Conservation (phyloP, 2,888 invertebrate genomes). For the Cosmopolites sordidus region DNA sequence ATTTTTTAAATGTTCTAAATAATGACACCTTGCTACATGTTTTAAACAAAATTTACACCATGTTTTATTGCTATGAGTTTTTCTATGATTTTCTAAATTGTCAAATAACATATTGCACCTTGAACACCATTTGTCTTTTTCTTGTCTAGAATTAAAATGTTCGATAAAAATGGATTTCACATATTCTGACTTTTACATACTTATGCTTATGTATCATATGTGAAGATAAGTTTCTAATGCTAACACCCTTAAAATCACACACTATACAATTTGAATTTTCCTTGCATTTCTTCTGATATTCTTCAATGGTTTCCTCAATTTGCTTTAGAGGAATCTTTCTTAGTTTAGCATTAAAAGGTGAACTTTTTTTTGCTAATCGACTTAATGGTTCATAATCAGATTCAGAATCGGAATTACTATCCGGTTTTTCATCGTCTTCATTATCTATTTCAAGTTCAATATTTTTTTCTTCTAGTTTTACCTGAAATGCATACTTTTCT, state of each 20-base stretch:
- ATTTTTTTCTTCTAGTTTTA: constrained; percentile 9
- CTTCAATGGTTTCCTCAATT: constrained; percentile 22
- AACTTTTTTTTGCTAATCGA: constrained; percentile 8
- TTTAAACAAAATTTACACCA: constrained; percentile 29
- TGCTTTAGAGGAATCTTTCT: constrained; percentile 12
- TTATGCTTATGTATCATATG: constrained; percentile 29
- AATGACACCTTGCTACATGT: constrained; percentile 20
- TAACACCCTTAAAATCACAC: constrained; percentile 28
- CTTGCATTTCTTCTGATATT: constrained; percentile 19
- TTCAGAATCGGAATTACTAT: constrained; percentile 6
- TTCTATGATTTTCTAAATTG: constrained; percentile 26
- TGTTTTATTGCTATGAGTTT: constrained; percentile 22
- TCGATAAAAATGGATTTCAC: no score
- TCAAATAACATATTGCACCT: constrained; percentile 28
- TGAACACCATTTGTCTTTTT: constrained; percentile 26
- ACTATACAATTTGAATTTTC: constrained; percentile 25
- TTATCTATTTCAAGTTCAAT: constrained; percentile 8
- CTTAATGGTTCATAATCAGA: constrained; percentile 23
- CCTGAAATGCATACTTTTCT: background rate
- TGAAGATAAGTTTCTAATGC: constrained; percentile 24
- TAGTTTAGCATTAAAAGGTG: constrained; percentile 19
- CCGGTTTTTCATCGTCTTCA: background rate
- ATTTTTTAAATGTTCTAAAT: constrained; percentile 29
- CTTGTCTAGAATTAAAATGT: constrained; percentile 28
- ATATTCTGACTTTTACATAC: constrained; percentile 17